phyloP scores from a whole-genome alignment of 2,888 invertebrate genomes.

The Plagodis dolabraria region DNA sequence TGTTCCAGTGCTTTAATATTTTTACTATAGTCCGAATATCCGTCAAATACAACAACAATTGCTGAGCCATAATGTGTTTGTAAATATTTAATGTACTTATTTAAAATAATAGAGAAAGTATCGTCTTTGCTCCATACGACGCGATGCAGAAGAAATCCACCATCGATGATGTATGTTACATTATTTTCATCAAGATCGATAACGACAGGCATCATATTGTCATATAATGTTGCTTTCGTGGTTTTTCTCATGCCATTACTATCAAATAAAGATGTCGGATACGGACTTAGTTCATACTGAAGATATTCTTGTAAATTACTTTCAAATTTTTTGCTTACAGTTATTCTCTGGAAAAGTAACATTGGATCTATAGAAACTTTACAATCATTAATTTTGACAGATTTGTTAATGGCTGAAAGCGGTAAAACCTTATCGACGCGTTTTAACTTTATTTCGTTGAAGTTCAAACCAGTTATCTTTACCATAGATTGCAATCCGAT shows the following conservation, averaged over 20 bases:
- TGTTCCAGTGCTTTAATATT: slow-evolving; percentile 27
- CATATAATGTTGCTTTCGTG: slow-evolving; percentile 42
- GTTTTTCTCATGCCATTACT: slow-evolving; percentile 42
- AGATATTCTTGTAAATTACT: slow-evolving; percentile 38
- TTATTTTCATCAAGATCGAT: slow-evolving; percentile 36
- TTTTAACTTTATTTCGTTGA: slow-evolving; percentile 46
- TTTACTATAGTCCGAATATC: slow-evolving; percentile 50
- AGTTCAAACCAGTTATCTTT: slow-evolving; percentile 36
- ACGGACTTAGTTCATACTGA: slow-evolving; percentile 40
- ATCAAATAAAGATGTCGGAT: slow-evolving; percentile 41
- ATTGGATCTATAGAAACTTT: slow-evolving; percentile 39
- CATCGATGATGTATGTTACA: slow-evolving; percentile 43
- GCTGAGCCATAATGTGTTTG: slow-evolving; percentile 43
- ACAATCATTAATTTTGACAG: slow-evolving; percentile 34
- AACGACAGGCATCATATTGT: slow-evolving; percentile 33
- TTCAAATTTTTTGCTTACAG: slow-evolving; percentile 31
- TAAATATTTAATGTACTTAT: slow-evolving; percentile 35
- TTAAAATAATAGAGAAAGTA: slow-evolving; percentile 38
- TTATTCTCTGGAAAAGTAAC: slow-evolving; percentile 38
- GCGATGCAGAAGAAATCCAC: slow-evolving; percentile 37
- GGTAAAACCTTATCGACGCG: slow-evolving; percentile 43
- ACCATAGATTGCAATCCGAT: slow-evolving; percentile 39
- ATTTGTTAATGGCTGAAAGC: slow-evolving; percentile 34
- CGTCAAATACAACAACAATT: slow-evolving; percentile 51
- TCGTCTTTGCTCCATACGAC: slow-evolving; percentile 49